Evolutionary conservation across 92 coral and sea anemone genomes (phyloP), one percentile per base, ranked within the genome.

Genomic region (Zoanthus solanderi): DNA sequence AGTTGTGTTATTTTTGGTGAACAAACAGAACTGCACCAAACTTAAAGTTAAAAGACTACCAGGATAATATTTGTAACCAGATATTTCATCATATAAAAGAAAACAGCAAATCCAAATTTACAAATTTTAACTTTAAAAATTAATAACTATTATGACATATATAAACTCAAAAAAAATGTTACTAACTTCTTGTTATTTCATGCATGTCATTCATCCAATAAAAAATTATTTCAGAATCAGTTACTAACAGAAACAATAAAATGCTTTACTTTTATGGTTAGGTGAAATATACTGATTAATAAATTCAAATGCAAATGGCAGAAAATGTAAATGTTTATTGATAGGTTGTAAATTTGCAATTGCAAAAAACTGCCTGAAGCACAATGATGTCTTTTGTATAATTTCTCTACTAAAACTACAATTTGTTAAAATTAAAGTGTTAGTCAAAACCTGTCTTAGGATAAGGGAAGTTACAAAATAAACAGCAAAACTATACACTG

Each of bases 291-390:
- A 63, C 31, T 17, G 6, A n/a, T 34, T 23, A 81, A 66, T 54
- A 23, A 46, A 65, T 65, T 71, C 63, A 81, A 71, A 81, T 63
- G 48, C 18, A 48, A 65, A 42, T 44, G 60, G 45, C 52, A 9
- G 42, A 81, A 81, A 81, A n/a, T 53, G 13, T 65, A 81, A 81
- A 81, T 81, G 28, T 29, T 23, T 61, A 60, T 67, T 66, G 10
- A 81, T 18, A 65, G 47, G 28, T 9, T 47, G 28, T 34, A 80
- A 54, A 37, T 80, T 61, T 80, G 31, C 12, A 50, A 50, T 50
- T 11, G 44, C 5, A 9, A 65, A 17, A 65, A 9, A 14, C 10
- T 46, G 75, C 75, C 60, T 65, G 58, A 31, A 75, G 75, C 73
- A 6, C 65, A 8, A 66, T 18, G 53, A 13, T 77, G 61, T 34